Conservation (phyloP, 2,888 invertebrate species). For the Drosophila pullipes region DNA sequence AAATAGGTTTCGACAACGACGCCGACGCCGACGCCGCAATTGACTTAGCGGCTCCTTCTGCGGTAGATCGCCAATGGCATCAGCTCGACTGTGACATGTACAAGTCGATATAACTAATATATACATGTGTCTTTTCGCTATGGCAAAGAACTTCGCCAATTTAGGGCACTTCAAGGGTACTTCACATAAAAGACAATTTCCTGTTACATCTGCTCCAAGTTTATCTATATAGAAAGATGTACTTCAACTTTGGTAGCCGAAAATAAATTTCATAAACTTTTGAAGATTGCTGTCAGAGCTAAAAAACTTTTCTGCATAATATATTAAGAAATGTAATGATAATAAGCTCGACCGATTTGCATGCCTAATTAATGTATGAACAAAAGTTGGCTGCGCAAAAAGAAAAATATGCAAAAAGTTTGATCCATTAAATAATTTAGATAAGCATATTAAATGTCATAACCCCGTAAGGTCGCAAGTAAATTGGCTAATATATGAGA, state of each 20-base stretch:
- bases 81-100: constrained; percentile 10
- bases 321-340: background rate
- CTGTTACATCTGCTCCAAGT: background rate
- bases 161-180: constrained; percentile 1
- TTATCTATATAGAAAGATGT: background rate
- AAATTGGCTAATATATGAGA: background rate
- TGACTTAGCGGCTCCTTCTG: constrained; percentile 45
- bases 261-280: background rate
- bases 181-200: background rate
- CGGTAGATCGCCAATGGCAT: constrained; percentile 12
- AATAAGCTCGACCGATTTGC: background rate
- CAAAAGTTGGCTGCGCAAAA: background rate
- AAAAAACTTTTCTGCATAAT: background rate
- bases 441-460: constrained; percentile 1
- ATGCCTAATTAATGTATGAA: constrained; percentile 1
- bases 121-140: background rate
- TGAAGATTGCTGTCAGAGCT: background rate
- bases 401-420: background rate
- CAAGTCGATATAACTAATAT: constrained; percentile 12
- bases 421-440: constrained; percentile 7
- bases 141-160: constrained; percentile 18
- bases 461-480: background rate
- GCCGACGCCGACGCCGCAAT: constrained; percentile 36
- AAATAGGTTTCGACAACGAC: constrained; percentile 65
- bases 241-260: background rate